Base-by-base conservation (phyloP, 2,797 vertebrate genomes). In the Cyclopterus lumpus region DNA sequence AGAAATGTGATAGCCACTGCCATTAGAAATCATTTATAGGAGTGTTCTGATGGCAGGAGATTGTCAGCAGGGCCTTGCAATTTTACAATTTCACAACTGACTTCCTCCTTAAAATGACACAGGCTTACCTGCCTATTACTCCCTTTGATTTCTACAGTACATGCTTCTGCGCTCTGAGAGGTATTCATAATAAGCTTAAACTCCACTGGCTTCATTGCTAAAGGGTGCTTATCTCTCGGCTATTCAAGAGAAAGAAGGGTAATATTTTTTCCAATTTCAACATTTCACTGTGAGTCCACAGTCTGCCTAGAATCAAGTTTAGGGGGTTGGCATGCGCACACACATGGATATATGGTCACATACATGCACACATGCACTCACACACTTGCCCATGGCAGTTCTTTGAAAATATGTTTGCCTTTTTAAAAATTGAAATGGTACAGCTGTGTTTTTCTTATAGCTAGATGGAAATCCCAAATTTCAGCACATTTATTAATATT, bases 181-280 rank as follows among this genome's bases (percentile, higher is more conserved):
- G 91, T 93, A 93, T 93, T 95, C 91, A 94, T 95, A 95, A 95
- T 95, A 94, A 93, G 91, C 93, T 94, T 92, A 93, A 92, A 91
- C 88, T 93, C 85, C 81, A 86, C 83, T 85, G 90, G 91, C 90
- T 94, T 92, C 92, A 85, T 92, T 91, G 93, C 91, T 91, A 92
- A 94, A 94, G 91, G 92, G 90, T 92, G 93, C 94, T 95, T 95
- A 95, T 95, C 94, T 93, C 80, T 72, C 64, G 51, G 81, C 92
- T 92, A 93, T 95, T 95, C 92, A 93, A 85, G 80, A 88, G 82
- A 90, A 91, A 94, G 89, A 92, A 88, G 89, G 82, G 79, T 90
- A 83, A 90, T 93, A 93, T 95, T 94, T 94, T 93, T 94, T 94
- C 93, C 93, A 92, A 91, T 94, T 92, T 92, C 89, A 85, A 89